These are phyloP conservation scores for Ganaspis sp. DNA, from an alignment of 1,140 invertebrate genomes.

Conservation along the genomic window DNA sequence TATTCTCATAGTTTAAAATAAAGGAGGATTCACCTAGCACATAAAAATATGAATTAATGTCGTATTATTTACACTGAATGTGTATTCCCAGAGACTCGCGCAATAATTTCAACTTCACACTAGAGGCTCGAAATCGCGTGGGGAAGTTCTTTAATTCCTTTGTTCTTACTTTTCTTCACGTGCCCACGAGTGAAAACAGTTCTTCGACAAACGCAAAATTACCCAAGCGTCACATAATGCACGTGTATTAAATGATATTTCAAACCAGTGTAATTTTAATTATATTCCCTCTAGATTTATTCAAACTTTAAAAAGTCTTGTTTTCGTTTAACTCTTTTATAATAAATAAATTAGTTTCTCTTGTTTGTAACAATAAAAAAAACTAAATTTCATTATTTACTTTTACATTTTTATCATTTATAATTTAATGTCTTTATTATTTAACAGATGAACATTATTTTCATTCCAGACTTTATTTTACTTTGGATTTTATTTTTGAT, in stretches of 20 bases:
- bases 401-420: too few species aligned
- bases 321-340: too few species aligned
- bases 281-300: not conserved
- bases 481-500: too few species aligned
- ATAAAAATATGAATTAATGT: constrained; percentile 6
- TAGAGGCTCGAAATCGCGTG: constrained; percentile 15
- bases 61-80: constrained; percentile 1
- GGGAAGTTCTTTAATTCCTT: constrained; percentile 36
- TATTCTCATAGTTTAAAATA: not conserved
- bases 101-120: not conserved
- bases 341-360: too few species aligned
- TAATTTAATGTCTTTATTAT: too few species aligned
- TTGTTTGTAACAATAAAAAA: too few species aligned
- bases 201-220: constrained; percentile 48
- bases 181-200: constrained; percentile 47
- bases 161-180: constrained; percentile 41
- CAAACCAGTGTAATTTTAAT: not conserved
- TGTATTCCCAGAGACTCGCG: not conserved
- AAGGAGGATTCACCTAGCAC: not conserved
- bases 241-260: constrained; percentile 19
- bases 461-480: too few species aligned
- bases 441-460: too few species aligned
- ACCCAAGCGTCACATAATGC: constrained; percentile 40
- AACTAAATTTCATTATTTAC: too few species aligned
- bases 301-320: not conserved